Conservation (phyloP, 2,888 invertebrate genomes). For the Phania funesta region DNA sequence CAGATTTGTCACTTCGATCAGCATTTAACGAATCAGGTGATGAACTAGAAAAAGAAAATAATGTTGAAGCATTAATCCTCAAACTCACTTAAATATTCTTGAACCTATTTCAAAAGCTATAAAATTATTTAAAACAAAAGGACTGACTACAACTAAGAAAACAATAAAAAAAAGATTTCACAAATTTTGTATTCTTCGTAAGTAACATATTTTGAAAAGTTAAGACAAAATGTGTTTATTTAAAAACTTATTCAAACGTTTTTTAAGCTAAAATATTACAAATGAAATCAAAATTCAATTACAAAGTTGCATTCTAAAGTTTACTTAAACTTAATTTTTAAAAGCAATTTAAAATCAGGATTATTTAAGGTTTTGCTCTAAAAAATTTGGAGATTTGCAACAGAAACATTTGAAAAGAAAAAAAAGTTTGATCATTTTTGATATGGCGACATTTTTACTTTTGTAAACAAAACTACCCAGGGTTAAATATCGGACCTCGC, state of each 20-base stretch:
- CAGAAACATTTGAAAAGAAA: no score
- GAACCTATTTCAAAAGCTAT: neutral
- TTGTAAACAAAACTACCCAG: no score
- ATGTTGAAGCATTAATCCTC: neutral
- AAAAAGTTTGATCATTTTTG: no score
- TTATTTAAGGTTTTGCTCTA: neutral
- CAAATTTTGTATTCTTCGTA: no score
- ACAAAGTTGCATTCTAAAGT: neutral
- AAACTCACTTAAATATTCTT: neutral
- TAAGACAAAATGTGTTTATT: neutral
- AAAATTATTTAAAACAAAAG: neutral
- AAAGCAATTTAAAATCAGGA: neutral
- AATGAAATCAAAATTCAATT: neutral
- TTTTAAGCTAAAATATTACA: neutral
- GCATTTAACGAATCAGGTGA: slow-evolving; percentile 94
- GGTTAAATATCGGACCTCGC: no score
- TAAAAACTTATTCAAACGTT: neutral
- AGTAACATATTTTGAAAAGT: neutral
- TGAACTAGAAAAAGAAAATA: slow-evolving; percentile 84
- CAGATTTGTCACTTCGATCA: slow-evolving; percentile 90
- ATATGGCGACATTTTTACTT: no score
- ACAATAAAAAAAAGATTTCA: neutral
- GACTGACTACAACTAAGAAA: neutral
- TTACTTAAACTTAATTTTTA: neutral
- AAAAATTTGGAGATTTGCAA: no score